Evolutionary conservation across 2,888 invertebrate genomes (phyloP).

Genomic region (Diabrotica balteata): DNA sequence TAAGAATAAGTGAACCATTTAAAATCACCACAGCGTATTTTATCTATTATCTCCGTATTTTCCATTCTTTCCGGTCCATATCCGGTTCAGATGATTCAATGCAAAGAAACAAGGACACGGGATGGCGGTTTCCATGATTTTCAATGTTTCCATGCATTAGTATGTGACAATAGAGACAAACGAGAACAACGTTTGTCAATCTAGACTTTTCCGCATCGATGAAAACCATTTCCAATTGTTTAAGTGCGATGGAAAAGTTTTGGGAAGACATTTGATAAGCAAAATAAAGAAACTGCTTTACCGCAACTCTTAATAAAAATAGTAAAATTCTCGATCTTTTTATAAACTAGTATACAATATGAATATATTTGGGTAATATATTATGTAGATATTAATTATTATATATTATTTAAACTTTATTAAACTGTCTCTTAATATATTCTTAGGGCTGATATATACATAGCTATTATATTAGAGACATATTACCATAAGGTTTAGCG

Average conservation of each 20-base stretch:
- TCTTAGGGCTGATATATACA: too few species aligned
- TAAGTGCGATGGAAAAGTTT: background rate
- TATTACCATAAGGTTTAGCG: too few species aligned
- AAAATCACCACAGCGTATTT: conserved; percentile 20
- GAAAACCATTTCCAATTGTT: conserved; percentile 45
- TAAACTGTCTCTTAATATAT: too few species aligned
- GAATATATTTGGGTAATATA: too few species aligned
- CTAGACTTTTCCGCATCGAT: conserved; percentile 58
- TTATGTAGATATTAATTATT: too few species aligned
- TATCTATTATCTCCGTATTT: conserved; percentile 23
- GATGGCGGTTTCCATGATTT: conserved; percentile 9
- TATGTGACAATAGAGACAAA: conserved; percentile 56
- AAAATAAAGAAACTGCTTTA: too few species aligned
- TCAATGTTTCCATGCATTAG: conserved; percentile 45
- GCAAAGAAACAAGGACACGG: conserved; percentile 14
- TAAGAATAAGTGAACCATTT: conserved; percentile 5
- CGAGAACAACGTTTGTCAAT: conserved; percentile 58
- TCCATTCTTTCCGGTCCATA: conserved; percentile 25
- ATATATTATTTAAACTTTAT: too few species aligned
- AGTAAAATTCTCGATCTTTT: too few species aligned
- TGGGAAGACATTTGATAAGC: too few species aligned
- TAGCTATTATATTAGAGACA: too few species aligned
- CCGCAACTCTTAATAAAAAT: too few species aligned
- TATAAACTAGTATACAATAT: too few species aligned
- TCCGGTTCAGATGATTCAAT: conserved; percentile 15